These are phyloP conservation scores for Acleris holmiana DNA, from an alignment of 2,888 invertebrate genomes.

Conservation along the genomic window DNA sequence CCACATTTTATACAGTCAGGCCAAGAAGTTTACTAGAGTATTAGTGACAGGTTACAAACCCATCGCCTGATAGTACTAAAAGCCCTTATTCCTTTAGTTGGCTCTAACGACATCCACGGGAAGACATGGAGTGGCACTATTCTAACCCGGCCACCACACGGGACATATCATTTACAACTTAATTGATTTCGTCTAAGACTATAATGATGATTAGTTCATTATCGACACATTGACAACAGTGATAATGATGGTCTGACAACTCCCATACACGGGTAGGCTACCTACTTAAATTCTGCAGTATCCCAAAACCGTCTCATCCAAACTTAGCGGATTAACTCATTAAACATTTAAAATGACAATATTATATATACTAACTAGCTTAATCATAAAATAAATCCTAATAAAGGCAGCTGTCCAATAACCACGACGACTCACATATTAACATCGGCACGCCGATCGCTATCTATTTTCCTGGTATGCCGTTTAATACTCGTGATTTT, in stretches of 20 bases:
- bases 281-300: neutral
- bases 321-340: neutral
- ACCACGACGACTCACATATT: slow-evolving; percentile 7
- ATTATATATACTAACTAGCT: slow-evolving; percentile 20
- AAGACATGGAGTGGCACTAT: too few species aligned
- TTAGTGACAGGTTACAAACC: too few species aligned
- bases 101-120: too few species aligned
- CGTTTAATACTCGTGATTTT: slow-evolving; percentile 6
- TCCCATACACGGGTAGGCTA: neutral
- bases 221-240: too few species aligned
- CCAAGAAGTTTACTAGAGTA: too few species aligned
- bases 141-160: too few species aligned
- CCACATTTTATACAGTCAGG: too few species aligned
- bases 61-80: too few species aligned
- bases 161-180: too few species aligned
- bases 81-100: too few species aligned
- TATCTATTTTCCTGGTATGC: slow-evolving; percentile 21
- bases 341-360: neutral
- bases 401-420: slow-evolving; percentile 8
- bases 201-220: too few species aligned
- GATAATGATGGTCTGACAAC: neutral
- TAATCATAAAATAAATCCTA: slow-evolving; percentile 9
- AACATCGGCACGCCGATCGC: slow-evolving; percentile 17
- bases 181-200: too few species aligned
- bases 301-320: neutral